Evolutionary conservation across 2,797 vertebrate genomes (phyloP), one percentile per base, ranked within the genome.

Genomic region (Staurois parvus): DNA sequence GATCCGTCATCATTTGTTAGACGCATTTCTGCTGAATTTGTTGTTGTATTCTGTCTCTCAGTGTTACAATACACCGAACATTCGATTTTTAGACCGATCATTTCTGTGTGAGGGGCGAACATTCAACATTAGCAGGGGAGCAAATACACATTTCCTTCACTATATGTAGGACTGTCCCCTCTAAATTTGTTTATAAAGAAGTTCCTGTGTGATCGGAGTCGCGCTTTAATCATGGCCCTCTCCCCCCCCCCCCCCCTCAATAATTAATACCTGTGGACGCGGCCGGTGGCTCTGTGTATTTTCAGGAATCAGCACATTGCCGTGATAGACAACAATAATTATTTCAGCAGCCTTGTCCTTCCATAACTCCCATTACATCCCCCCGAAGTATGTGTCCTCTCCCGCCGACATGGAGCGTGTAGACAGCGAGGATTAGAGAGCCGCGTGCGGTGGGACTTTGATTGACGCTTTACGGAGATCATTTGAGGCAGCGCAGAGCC

Each of bases 311-410:
- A 72, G 67, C 74, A 64, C 40, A 45, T 28, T 45, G 52, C 28
- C 10, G 26, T 29, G 62, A 37, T 40, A 72, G 45, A 40, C 70
- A 29, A 24, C 24, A 26, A 42, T n/a, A 83, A 77, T 72, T 76
- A 59, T 64, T 45, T 64, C 32, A 72, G 56, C 45, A 78, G 59
- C 83, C 67, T 84, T 79, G 76, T 84, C 76, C 66, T 79, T 76
- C 24, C 8, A 24, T 68, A 67, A 48, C 62, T 67, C 37, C 21
- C 56, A 79, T 79, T 52, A 68, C 81, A n/a, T 69, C 64, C 26
- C 30, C 24, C 62, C 24, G 13, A 76, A 52, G 17, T 37, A 68
- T 68, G 62, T 69, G 24, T 24, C 45, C 52, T 68, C n/a, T 42
- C 17, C 29, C n/a, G 40, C 48, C 13, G 37, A 68, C 67, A 11